These are phyloP conservation scores for Amphimedon queenslandica DNA, from an alignment of 37 sponge, comb jelly and placozoan genomes.

Conservation along the genomic window DNA sequence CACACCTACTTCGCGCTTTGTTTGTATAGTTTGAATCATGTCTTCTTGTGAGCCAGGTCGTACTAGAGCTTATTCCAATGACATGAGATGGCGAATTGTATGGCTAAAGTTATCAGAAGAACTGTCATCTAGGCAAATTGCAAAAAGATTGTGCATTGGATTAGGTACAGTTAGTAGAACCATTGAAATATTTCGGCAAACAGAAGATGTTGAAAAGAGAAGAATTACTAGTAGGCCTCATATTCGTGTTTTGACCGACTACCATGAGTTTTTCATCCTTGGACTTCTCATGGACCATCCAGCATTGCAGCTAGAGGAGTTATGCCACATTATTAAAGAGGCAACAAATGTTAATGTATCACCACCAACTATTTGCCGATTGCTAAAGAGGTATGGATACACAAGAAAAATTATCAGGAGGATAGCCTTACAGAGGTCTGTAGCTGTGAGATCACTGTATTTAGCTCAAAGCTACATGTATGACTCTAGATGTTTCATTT, in stretches of 20 bases:
- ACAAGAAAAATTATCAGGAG: background rate
- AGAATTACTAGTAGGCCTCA: background rate
- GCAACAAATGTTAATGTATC: background rate
- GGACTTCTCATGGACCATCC: conserved; percentile 1
- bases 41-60: no score
- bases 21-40: no score
- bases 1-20: no score
- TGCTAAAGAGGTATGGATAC: conserved; percentile 1
- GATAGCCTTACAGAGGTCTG: background rate
- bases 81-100: background rate
- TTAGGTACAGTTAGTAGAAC: background rate
- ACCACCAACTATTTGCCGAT: background rate
- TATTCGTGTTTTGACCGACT: background rate
- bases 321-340: background rate
- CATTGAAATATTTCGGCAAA: background rate
- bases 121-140: background rate
- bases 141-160: background rate
- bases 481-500: background rate
- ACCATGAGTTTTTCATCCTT: conserved; percentile 12
- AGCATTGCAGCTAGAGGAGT: background rate
- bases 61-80: no score
- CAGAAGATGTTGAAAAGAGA: background rate
- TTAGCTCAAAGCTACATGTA: background rate
- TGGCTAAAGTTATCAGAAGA: background rate
- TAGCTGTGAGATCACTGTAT: background rate